Percentiles rank a stretch among this genome's conserved stretches.
Conservation (phyloP, 2,113 vertebrate species). For the Uria aalge region DNA sequence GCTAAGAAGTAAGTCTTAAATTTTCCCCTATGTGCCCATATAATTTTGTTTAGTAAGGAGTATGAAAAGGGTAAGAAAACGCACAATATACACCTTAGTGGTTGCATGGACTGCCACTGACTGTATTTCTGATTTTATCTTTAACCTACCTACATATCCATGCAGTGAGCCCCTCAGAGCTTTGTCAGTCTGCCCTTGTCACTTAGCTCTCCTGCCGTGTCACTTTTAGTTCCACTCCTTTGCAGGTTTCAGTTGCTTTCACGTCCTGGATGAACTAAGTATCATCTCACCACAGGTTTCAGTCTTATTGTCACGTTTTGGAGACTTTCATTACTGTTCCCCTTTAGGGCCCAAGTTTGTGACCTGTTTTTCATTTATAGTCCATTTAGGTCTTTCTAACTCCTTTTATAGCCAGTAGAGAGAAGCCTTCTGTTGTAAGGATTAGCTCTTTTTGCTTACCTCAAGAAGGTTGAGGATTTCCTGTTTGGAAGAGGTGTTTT, state of each 20-base stretch:
- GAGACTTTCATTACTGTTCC: neutral
- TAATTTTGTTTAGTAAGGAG: neutral
- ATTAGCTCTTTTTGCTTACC: neutral
- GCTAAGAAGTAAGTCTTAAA: neutral
- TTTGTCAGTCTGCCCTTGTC: neutral
- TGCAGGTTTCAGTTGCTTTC: neutral
- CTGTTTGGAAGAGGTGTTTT: neutral
- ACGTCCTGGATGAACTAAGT: neutral
- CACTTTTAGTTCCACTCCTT: neutral
- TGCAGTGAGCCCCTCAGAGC: neutral
- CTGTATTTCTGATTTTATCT: neutral
- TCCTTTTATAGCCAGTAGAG: neutral
- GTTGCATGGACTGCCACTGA: neutral
- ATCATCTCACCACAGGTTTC: neutral
- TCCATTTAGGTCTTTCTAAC: neutral
- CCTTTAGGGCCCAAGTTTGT: neutral
- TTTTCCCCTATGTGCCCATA: neutral
- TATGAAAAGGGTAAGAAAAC: neutral
- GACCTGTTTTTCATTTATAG: neutral
- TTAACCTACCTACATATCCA: neutral
- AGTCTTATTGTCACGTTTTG: neutral
- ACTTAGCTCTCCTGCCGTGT: fast-evolving
- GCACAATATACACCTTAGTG: neutral
- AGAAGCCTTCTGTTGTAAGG: neutral
- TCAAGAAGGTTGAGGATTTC: neutral